Evolutionary conservation across 2,888 invertebrate species (phyloP).

Genomic region (Acleris sparsana): DNA sequence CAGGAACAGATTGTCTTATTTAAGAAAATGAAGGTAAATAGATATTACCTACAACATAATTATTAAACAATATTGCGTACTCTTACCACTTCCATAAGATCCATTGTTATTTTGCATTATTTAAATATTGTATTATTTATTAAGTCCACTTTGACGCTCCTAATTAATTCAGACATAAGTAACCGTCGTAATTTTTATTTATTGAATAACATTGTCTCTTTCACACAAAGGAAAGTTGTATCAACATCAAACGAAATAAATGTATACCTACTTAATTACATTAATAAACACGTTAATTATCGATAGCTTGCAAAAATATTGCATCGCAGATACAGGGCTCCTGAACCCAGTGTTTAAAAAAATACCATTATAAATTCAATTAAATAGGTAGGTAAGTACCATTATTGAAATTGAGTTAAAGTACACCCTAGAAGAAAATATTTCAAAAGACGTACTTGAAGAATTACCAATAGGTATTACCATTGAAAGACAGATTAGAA

Average conservation of each 20-base stretch:
- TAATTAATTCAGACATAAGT: conserved; percentile 22
- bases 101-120: conserved; percentile 73
- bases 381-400: too few relatives aligned
- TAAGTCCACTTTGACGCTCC: conserved; percentile 3
- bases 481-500: too few relatives aligned
- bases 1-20: conserved; percentile 41
- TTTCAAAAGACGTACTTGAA: too few relatives aligned
- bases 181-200: conserved; percentile 9
- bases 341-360: conserved; percentile 2
- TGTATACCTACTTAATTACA: not conserved
- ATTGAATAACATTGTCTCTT: conserved; percentile 25
- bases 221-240: conserved; percentile 14
- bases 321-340: conserved; percentile 17
- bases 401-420: too few relatives aligned
- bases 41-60: conserved; percentile 35
- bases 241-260: conserved; percentile 16
- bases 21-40: conserved; percentile 51
- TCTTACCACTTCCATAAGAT: conserved; percentile 75
- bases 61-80: conserved; percentile 1
- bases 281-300: conserved; percentile 22
- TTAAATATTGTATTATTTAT: conserved; percentile 19
- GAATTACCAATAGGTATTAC: too few relatives aligned
- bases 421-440: too few relatives aligned
- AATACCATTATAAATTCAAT: too few relatives aligned
- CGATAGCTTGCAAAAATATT: conserved; percentile 26